Percentiles rank a stretch among this genome's conserved stretches.
Conservation (phyloP, 2,888 invertebrate genomes). For the Teleogryllus oceanicus region DNA sequence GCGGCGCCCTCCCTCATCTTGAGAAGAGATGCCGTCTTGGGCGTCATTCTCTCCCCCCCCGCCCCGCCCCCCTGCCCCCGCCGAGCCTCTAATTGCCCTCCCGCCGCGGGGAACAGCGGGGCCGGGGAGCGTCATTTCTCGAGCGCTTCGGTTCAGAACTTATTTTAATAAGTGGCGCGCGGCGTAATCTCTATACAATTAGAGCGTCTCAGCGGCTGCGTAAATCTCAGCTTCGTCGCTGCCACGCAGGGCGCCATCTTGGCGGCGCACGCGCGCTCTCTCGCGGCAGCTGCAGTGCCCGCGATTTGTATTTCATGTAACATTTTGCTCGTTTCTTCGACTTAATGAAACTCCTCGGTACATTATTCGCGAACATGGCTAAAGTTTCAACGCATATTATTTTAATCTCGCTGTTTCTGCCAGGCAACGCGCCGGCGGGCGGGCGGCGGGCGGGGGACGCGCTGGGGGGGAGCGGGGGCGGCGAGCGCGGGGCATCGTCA, state of each 20-base stretch:
- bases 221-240: not conserved
- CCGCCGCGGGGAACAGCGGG: not conserved
- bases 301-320: constrained; percentile 18
- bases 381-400: constrained; percentile 18
- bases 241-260: not conserved
- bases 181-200: not conserved
- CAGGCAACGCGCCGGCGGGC: not conserved
- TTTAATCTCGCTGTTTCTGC: not conserved
- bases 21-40: not conserved
- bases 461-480: not conserved
- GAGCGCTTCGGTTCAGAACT: constrained; percentile 1
- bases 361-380: constrained; percentile 18
- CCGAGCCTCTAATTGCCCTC: not conserved
- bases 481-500: no score
- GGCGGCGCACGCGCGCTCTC: not conserved
- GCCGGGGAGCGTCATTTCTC: not conserved
- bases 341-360: constrained; percentile 18
- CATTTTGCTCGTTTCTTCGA: constrained; percentile 6
- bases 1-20: no score
- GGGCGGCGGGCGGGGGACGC: not conserved
- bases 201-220: not conserved
- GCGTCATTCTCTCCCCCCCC: not conserved
- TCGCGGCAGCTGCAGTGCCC: not conserved
- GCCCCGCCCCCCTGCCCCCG: not conserved
- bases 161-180: constrained; percentile 7